phyloP scores from a whole-genome alignment of 30 jellyfish, hydroid and myxozoan genomes.

The Nemopilema nomurai region DNA sequence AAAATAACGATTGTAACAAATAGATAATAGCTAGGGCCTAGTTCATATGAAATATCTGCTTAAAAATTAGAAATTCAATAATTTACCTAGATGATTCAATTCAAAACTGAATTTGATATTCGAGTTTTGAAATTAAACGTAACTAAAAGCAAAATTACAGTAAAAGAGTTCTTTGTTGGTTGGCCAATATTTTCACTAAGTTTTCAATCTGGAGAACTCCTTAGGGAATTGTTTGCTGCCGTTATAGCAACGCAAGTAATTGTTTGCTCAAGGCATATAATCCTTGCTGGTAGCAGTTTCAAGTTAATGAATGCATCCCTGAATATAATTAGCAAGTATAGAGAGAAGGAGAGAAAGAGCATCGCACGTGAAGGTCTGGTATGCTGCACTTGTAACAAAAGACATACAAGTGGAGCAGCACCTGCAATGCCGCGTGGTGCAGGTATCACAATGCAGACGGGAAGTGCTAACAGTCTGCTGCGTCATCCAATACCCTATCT shows the following conservation, averaged over 20 bases:
- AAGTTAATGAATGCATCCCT: neutral
- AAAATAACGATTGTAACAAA: no score
- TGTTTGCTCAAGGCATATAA: neutral
- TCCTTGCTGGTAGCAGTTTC: neutral
- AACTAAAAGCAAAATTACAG: no score
- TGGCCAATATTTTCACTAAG: no score
- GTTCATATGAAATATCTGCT: no score
- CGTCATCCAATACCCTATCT: neutral
- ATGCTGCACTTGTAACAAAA: neutral
- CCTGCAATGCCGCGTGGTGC: neutral
- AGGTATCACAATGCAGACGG: neutral
- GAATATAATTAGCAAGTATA: neutral
- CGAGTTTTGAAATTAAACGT: no score
- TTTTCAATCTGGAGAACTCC: no score
- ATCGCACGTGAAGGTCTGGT: neutral
- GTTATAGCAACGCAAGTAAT: neutral
- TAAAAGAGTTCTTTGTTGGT: no score
- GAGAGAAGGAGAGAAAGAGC: neutral
- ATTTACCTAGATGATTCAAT: no score
- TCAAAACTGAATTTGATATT: no score
- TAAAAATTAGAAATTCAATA: no score
- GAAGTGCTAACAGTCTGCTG: neutral
- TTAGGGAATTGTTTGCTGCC: no score
- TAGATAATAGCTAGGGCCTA: no score
- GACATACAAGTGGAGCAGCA: neutral